Base-by-base conservation (phyloP, 2,888 invertebrate species). In the Patella caerulea region DNA sequence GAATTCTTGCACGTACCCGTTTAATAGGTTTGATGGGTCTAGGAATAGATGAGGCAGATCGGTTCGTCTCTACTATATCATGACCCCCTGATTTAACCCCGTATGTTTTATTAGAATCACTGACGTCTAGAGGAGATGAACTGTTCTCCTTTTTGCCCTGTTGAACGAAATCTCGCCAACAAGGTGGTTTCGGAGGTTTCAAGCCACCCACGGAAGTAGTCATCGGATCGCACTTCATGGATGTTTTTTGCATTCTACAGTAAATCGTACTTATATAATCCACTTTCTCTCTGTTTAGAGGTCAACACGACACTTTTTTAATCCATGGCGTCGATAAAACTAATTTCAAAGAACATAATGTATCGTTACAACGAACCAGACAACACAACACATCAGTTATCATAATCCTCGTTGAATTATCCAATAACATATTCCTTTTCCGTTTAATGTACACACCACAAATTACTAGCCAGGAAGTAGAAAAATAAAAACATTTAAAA, bases 101-200 rank as follows among this genome's bases (percentile, higher is more conserved):
- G 59, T 71, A 70, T 29, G 74, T 70, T 74, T 55, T 73, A 71
- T 65, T 73, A n/a, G 73, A 55, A n/a, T 74, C 74, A 15, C 53
- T 56, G n/a, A 65, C 56, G 15, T 77, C 74, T 53, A 65, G 24
- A 24, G 24, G 73, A 19, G 70, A 12, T 24, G 65, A 52, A 53
- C 52, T 24, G 45, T 74, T 29, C 45, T 77, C 65, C 24, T 65
- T 65, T 65, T 65, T 29, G 17, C 56, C 54, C 53, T 73, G 79
- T 12, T 77, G 77, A 70, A 88, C 84, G 55, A 89, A 87, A 79
- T 89, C 88, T 19, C 87, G 81, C 89, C 89, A 89, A 80, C 88
- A 88, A 24, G 89, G 89, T 34, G 88, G 87, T 77, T 86, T 87
- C 9, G 89, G 89, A 12, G 89, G 89, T 75, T 86, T 84, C 29